Evolutionary conservation across 2,113 vertebrate species (phyloP).

Genomic region (Siniperca chuatsi): DNA sequence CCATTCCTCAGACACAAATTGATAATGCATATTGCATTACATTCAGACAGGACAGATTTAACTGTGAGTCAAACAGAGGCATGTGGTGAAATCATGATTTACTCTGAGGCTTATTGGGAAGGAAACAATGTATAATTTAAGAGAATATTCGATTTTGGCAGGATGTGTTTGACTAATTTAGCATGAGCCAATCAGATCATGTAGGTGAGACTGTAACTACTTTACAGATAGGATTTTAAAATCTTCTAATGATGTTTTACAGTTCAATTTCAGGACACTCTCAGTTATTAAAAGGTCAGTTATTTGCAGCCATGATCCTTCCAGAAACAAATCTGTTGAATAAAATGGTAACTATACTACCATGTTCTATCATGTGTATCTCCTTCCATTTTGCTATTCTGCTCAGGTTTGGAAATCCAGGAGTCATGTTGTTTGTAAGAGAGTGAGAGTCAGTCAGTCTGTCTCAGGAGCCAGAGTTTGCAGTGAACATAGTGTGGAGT

Average conservation of each 20-base stretch:
- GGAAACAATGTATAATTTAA: conserved; percentile 30
- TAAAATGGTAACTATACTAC: neutral
- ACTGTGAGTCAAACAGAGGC: conserved; percentile 53
- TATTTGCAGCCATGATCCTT: conserved; percentile 7
- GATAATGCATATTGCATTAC: conserved; percentile 62
- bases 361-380: conserved; percentile 10
- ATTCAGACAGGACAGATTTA: conserved; percentile 48
- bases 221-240: neutral
- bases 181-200: neutral
- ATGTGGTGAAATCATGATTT: conserved; percentile 56
- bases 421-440: conserved; percentile 71
- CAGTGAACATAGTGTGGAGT: conserved; percentile 68
- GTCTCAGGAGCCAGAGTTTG: conserved; percentile 69
- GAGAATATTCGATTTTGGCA: conserved; percentile 41
- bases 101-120: conserved; percentile 46
- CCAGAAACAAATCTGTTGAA: neutral
- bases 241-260: neutral
- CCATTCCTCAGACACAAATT: conserved; percentile 23
- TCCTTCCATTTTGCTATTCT: conserved; percentile 61
- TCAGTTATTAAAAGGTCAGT: neutral
- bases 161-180: conserved; percentile 40
- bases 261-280: too few species aligned
- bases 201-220: neutral
- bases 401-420: conserved; percentile 68
- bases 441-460: conserved; percentile 59